A percentile compares a stretch with the other conserved stretches of the same genome.
phyloP scores from a whole-genome alignment of 2,113 vertebrate species.

The Ginglymostoma cirratum region DNA sequence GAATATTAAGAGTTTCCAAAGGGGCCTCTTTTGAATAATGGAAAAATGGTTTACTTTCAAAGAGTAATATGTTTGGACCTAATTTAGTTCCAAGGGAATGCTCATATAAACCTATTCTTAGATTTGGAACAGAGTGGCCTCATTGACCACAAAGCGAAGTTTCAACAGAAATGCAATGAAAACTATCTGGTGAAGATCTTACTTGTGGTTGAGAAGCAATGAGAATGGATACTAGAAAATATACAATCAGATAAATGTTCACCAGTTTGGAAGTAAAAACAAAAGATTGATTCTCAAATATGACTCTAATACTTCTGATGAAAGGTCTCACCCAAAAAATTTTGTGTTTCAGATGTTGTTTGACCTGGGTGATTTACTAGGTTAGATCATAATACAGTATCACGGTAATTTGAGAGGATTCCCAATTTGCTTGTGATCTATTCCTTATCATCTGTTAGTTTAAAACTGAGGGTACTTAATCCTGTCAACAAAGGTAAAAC shows the following conservation, averaged over 20 bases:
- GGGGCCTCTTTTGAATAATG: background rate
- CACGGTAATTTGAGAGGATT: background rate
- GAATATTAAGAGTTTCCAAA: background rate
- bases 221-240: background rate
- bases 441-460: conserved; percentile 6
- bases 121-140: background rate
- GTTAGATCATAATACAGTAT: background rate
- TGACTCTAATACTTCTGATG: background rate
- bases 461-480: background rate
- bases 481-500: conserved; percentile 18
- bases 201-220: background rate
- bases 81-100: background rate
- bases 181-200: background rate
- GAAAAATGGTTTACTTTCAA: background rate
- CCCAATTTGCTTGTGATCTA: background rate
- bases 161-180: background rate
- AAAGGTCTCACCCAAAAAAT: background rate
- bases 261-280: background rate
- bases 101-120: background rate
- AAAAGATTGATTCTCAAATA: background rate
- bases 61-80: background rate
- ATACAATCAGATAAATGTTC: background rate
- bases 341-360: background rate
- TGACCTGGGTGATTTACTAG: background rate
- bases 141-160: background rate